phyloP scores from a whole-genome alignment of 2,797 vertebrate species.

The Enteromius anoplus region DNA sequence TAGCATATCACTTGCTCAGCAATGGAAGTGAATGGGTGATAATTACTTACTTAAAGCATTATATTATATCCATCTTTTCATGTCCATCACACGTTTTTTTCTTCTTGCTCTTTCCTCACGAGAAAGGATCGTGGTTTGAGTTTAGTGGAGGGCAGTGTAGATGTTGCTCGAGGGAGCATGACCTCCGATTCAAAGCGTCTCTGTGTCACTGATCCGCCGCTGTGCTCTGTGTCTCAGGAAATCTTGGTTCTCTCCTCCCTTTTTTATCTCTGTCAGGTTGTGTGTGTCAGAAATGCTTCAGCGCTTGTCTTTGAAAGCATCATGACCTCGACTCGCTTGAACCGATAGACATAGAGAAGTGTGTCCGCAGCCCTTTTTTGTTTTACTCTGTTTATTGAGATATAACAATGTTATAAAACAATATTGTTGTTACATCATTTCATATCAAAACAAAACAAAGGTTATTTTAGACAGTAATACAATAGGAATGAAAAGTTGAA shows the following conservation, averaged over 20 bases:
- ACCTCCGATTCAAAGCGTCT: neutral
- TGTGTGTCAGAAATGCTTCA: neutral
- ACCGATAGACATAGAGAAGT: neutral
- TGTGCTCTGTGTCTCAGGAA: conserved; percentile 9
- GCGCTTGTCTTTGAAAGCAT: conserved; percentile 4
- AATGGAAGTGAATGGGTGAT: neutral
- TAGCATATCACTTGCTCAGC: neutral
- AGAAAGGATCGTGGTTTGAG: neutral
- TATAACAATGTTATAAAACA: too few species aligned
- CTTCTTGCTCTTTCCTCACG: neutral
- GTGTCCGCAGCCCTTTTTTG: neutral
- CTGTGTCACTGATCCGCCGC: conserved; percentile 1
- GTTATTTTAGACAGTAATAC: too few species aligned
- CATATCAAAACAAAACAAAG: too few species aligned
- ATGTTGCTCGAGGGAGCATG: neutral
- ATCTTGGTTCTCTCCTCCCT: conserved; percentile 2
- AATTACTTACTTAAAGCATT: neutral
- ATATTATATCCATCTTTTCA: neutral
- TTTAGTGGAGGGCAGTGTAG: neutral
- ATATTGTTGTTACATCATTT: too few species aligned
- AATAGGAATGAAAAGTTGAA: too few species aligned
- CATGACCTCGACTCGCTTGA: neutral
- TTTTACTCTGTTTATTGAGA: too few species aligned
- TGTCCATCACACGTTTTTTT: neutral
- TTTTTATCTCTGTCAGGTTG: conserved; percentile 16